Evolutionary conservation across 2,888 invertebrate species (phyloP), one percentile per base, ranked within the genome.

Genomic region (Pilophorus perplexus): DNA sequence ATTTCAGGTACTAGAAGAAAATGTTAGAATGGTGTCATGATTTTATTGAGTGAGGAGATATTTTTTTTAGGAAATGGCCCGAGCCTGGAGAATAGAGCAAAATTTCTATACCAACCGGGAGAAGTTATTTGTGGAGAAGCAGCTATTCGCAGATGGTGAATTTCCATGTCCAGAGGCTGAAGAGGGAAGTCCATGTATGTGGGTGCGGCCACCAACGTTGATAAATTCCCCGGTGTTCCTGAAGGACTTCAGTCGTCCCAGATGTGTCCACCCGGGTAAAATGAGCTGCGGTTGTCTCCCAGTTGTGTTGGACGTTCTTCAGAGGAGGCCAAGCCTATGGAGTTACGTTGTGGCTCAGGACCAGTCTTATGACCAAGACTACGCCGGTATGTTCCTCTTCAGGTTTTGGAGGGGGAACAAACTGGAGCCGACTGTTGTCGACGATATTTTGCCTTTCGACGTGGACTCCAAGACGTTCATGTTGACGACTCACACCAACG

Each of bases 321-420:
- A 20, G 12, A 5, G 4, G 12, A 55, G 22, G n/a, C 37, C 6
- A 3, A 10, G 18, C 6, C n/a, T 55, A 33, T 22, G 20, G 37
- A 37, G 38, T 1, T 38, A 38, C 23, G 55, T 55, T 1, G 55
- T 55, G 8, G 55, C 55, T 18, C 33, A 55, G 22, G 38, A 55
- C 27, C 55, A 55, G 23, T 55, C 55, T 10, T 55, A 20, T 14
- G 10, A 8, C 2, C 20, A 5, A 3, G 37, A 55, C 38, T 55
- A 55, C 37, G 37, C 55, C 22, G 55, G 55, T 3, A 55, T 55
- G 55, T 55, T 55, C 16, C 23, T 55, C 12, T 55, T 55, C 22
- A 12, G 55, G 2, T 55, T 55, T 20, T 55, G 55, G 55, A 55
- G 55, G 20, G 20, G 14, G 6, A 38, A 23, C 10, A 10, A 6